phyloP scores from a whole-genome alignment of 1,140 invertebrate genomes.

The Diuraphis noxia region DNA sequence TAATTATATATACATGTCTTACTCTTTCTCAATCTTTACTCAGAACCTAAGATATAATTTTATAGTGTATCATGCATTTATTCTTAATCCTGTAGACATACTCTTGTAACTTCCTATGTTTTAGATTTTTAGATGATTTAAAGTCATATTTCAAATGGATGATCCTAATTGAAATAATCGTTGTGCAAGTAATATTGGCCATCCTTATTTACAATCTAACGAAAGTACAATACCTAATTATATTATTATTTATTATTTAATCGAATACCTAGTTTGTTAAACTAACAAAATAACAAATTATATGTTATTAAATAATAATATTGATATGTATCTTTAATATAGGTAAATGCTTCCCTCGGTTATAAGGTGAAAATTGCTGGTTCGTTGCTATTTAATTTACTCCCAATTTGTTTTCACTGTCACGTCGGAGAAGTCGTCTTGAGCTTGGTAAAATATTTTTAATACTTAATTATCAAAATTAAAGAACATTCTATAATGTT shows the following conservation, averaged over 20 bases:
- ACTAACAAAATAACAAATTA: neutral
- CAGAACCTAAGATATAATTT: neutral
- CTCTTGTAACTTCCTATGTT: neutral
- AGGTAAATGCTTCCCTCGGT: neutral
- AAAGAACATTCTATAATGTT: neutral
- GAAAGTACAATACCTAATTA: neutral
- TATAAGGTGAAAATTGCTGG: constrained; percentile 9
- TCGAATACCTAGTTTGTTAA: neutral
- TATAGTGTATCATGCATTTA: neutral
- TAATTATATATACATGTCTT: neutral
- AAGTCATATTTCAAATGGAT: constrained; percentile 31
- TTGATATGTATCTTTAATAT: neutral
- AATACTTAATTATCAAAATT: neutral
- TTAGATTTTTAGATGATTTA: constrained; percentile 34
- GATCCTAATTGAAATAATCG: neutral
- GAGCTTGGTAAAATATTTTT: neutral
- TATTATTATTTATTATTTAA: neutral
- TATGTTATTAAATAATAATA: neutral
- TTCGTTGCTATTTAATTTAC: neutral
- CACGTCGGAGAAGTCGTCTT: constrained; percentile 1
- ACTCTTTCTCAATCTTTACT: neutral
- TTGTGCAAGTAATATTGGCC: neutral
- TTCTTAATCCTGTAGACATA: neutral
- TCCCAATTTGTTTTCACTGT: neutral
- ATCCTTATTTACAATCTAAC: neutral